Conservation (phyloP, 2,113 vertebrate genomes). For the Verasper variegatus region DNA sequence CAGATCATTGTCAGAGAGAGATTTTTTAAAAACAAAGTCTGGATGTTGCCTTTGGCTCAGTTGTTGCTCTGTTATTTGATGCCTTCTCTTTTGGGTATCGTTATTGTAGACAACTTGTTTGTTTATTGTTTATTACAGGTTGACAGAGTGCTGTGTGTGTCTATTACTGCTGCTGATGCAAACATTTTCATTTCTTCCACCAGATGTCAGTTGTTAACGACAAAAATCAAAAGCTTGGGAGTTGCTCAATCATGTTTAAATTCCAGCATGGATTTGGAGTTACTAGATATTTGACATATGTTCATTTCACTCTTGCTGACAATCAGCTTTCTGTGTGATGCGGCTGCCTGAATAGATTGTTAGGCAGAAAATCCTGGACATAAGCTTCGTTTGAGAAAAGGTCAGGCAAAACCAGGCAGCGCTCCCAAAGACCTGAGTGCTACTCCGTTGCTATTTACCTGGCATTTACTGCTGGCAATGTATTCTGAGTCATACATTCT, state of each 20-base stretch:
- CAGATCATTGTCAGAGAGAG: too few relatives aligned
- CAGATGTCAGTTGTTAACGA: too few relatives aligned
- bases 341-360: constrained; percentile 28
- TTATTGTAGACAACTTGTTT: too few relatives aligned
- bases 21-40: too few relatives aligned
- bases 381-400: constrained; percentile 60
- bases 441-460: constrained; percentile 70
- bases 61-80: too few relatives aligned
- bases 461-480: constrained; percentile 68
- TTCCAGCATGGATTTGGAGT: not conserved
- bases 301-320: constrained; percentile 16
- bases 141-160: too few relatives aligned
- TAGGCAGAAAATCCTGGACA: constrained; percentile 39
- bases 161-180: too few relatives aligned
- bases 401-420: constrained; percentile 50
- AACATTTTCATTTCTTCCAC: too few relatives aligned
- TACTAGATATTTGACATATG: constrained; percentile 11
- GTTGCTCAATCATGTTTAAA: not conserved
- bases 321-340: constrained; percentile 6
- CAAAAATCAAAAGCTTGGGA: too few relatives aligned
- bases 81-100: too few relatives aligned
- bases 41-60: too few relatives aligned
- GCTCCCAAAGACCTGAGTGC: constrained; percentile 20
- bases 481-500: constrained; percentile 62
- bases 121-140: too few relatives aligned